These are phyloP conservation scores for Palythoa heliodiscus DNA, from an alignment of 92 coral and sea anemone genomes.

Conservation along the genomic window DNA sequence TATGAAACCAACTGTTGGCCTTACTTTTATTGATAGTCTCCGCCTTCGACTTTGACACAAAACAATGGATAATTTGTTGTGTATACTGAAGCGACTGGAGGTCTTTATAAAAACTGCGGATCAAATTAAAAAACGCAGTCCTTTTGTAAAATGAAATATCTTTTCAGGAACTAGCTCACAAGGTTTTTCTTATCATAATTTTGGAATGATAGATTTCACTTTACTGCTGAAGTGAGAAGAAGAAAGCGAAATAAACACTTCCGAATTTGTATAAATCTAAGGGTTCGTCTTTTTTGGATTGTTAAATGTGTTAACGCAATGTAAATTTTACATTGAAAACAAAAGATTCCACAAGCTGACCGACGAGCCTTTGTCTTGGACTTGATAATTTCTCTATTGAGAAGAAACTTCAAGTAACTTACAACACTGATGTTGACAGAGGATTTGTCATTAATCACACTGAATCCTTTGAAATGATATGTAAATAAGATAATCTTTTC, in stretches of 20 bases:
- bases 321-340: slow-evolving; percentile 53
- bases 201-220: slow-evolving; percentile 12
- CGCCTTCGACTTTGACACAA: slow-evolving; percentile 85
- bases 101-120: slow-evolving; percentile 62
- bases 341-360: slow-evolving; percentile 55
- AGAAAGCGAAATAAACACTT: slow-evolving; percentile 37
- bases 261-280: slow-evolving; percentile 46
- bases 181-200: slow-evolving; percentile 31
- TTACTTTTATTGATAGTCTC: slow-evolving; percentile 57
- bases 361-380: slow-evolving; percentile 59
- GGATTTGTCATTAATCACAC: slow-evolving; percentile 83
- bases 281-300: slow-evolving; percentile 56
- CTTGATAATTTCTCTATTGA: slow-evolving; percentile 82
- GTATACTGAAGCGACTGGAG: slow-evolving; percentile 70
- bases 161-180: neutral
- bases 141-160: slow-evolving; percentile 40
- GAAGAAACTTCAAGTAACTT: slow-evolving; percentile 58
- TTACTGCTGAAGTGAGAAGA: slow-evolving; percentile 37
- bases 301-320: slow-evolving; percentile 48
- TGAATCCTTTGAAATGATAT: slow-evolving; percentile 70
- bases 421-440: slow-evolving; percentile 79
- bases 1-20: slow-evolving; percentile 18
- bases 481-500: slow-evolving; percentile 81
- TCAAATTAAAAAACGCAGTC: slow-evolving; percentile 53
- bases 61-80: slow-evolving; percentile 90